These are phyloP conservation scores for Hippocampus mohnikei DNA, from an alignment of 2,113 vertebrate genomes.

Conservation along the genomic window DNA sequence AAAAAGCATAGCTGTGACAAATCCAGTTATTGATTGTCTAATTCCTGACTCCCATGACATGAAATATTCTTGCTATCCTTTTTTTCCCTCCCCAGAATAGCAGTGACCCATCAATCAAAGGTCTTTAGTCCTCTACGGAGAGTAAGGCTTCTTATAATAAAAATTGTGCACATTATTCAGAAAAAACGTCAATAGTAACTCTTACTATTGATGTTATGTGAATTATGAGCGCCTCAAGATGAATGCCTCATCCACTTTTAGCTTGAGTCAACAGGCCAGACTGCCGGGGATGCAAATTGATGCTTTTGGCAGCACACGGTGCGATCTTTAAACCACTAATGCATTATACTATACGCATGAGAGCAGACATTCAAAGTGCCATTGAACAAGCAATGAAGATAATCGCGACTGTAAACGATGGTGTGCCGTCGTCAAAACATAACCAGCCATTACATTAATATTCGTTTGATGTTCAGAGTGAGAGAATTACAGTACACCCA, in stretches of 20 bases:
- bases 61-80: not conserved
- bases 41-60: not conserved
- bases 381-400: slow-evolving; percentile 14
- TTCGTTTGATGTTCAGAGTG: not conserved
- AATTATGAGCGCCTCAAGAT: slow-evolving; percentile 21
- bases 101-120: not conserved
- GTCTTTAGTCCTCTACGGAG: not conserved
- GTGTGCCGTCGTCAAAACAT: slow-evolving; percentile 26
- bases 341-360: slow-evolving; percentile 24
- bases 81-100: not conserved
- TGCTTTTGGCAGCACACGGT: slow-evolving; percentile 36
- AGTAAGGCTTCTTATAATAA: not conserved
- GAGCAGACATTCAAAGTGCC: slow-evolving; percentile 10
- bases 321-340: slow-evolving; percentile 38
- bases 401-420: slow-evolving; percentile 9
- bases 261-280: slow-evolving; percentile 3
- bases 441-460: slow-evolving; percentile 7
- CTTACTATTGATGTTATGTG: not conserved
- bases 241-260: slow-evolving; percentile 30
- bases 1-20: not conserved
- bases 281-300: slow-evolving; percentile 21
- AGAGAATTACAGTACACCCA: not conserved
- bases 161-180: not conserved
- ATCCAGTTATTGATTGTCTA: not conserved
- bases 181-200: too few relatives aligned